Base-by-base conservation (phyloP, 2,797 vertebrate genomes). In the Otolemur crassicaudatus region DNA sequence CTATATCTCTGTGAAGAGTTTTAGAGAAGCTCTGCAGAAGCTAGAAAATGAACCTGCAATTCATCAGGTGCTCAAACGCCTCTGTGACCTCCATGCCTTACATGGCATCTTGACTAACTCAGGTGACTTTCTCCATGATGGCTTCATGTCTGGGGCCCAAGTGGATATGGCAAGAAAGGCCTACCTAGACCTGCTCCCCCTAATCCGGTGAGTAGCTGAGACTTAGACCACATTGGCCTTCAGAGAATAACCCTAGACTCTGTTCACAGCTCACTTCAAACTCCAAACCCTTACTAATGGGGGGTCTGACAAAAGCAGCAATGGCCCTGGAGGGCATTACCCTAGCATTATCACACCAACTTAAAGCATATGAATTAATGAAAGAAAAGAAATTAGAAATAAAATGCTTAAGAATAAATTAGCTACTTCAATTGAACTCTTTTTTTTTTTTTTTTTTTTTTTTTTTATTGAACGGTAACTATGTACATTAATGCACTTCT, bases 81-180 rank as follows among this genome's bases (percentile, higher is more conserved):
- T 99, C 89, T 99, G 98, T 93, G 98, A 99, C 92, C 98, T 99
- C 94, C 98, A 97, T 60, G 99, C 99, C 2, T 77, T 99, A 37
- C 98, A 99, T 0, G 98, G 99, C 10, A 98, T 99, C 91, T 97
- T 99, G 92, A 98, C 97, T 0, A 98, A 97, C 0, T 2, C 95
- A 0, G 99, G 98, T 0, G 91, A 97, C 87, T 99, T 99, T 97
- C 73, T 99, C 85, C 97, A 99, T 0, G 98, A 99, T 0, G 98
- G 98, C 20, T 98, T 98, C 91, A n/a, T 98, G 29, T 98, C 98
- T 37, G 98, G 97, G 63, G 95, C 97, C 82, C 99, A 99, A 49
- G 97, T 98, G 63, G 98, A 99, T 90, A 97, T 98, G 98, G 97
- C 87, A 9, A 98, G 98, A 69, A 91, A 94, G 40, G 98, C 98